Evolutionary conservation across 2,113 vertebrate species (phyloP), one percentile per base, ranked within the genome.

Genomic region (Notothenia rossii): DNA sequence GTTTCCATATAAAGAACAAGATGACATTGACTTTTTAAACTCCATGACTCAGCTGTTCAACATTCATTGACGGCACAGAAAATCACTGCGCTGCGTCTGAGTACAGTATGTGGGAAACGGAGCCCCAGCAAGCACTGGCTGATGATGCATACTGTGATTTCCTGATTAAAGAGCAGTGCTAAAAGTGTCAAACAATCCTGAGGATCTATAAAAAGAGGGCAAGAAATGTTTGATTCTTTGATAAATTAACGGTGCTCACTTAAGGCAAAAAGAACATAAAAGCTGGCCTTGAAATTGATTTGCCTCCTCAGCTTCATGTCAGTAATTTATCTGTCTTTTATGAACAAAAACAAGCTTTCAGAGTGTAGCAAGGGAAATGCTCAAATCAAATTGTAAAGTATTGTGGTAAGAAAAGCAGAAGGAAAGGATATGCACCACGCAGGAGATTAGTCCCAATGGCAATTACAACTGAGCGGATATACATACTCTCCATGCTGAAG

Each of bases 1-100:
- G 14, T 25, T 56, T 17, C 13, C n/a, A 58, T 46, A 17, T 71
- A 7, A 83, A 65, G 10, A 83, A 85, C 72, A 25, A 15, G 45
- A 68, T 74, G 43, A 70, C 33, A 3, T 48, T 50, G 69, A 77
- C 17, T 18, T 55, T 46, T 36, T 71, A 13, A 59, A 18, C 55
- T 56, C 48, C 51, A 83, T 69, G 61, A 75, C 36, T 82, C 64
- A 20, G 58, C 59, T 53, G 51, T 75, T 71, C 9, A 65, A 54
- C 46, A 29, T 56, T 20, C 62, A 65, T 45, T 40, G 22, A 55
- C 22, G 62, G 33, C 50, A 77, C 40, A 62, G 3, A 66, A 65
- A 61, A 59, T 40, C 62, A 29, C 55, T 60, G 46, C 20, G 29
- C 17, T 53, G 54, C 71, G 18, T 63, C 51, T 51, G 50, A 63